Evolutionary conservation across 1,140 invertebrate genomes (phyloP), one percentile per base, ranked within the genome.

Genomic region (Bombus picipes): DNA sequence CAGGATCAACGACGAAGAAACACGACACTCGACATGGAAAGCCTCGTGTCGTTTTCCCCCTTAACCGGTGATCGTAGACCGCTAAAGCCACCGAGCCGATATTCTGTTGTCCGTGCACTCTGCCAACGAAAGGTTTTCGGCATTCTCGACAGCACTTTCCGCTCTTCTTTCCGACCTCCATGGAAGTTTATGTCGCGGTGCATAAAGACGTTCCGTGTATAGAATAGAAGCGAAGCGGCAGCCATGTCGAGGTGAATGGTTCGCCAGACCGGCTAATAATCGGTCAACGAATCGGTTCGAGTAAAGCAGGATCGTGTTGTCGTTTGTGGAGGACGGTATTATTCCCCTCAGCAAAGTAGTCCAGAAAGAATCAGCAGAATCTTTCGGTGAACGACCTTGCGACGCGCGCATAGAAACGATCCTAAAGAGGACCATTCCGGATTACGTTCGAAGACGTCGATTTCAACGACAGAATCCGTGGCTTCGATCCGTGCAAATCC

Each of bases 301-400:
- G 47, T 37, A 13, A 41, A 22, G 15, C 32, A 66, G 76, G 62
- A 86, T 90, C 83, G 83, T 57, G 79, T 87, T 77, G 68, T 78
- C 88, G 81, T 79, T 43, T 57, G 25, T 73, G 25, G 41, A 57
- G 39, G 37, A 80, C 57, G 28, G 78, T 79, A 88, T 90, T 89
- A 87, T 83, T 77, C 73, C 78, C 71, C 70, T 57, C 80, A 74
- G 88, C 83, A 77, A 85, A 90, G 87, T 87, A 75, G 65, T 71
- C 87, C 68, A n/a, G 39, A 73, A 82, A 87, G 84, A 92, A 90
- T 92, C 92, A 89, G 88, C 91, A 88, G 88, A 91, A 92, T 88
- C 88, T 66, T 80, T 70, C 82, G 81, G 66, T 70, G 83, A 90
- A 88, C 72, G 86, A 88, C 18, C 43, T 57, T 28, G 81, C 71